A percentile compares a stretch with the other conserved stretches of the same genome.
These are phyloP conservation scores for Nezara viridula DNA, from an alignment of 2,888 invertebrate species.

Conservation along the genomic window DNA sequence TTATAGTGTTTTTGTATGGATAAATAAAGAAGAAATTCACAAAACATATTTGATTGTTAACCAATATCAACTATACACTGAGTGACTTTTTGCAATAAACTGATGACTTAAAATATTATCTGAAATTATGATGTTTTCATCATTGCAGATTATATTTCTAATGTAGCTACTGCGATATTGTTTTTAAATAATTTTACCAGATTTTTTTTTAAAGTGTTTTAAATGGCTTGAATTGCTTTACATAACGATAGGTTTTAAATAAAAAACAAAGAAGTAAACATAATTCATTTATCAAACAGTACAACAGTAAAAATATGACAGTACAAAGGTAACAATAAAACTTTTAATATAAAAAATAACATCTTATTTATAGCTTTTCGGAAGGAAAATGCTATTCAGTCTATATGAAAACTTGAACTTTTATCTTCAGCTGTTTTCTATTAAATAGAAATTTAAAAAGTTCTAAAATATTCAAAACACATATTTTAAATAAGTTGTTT, in stretches of 20 bases:
- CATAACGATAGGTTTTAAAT: neutral
- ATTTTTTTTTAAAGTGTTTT: no score
- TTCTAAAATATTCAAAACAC: neutral
- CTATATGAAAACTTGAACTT: conserved; percentile 13
- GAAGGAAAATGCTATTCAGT: conserved; percentile 24
- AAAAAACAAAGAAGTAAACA: neutral
- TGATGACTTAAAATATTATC: no score
- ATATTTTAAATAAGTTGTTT: conserved; percentile 9
- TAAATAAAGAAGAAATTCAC: no score
- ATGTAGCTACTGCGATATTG: no score
- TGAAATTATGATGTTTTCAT: no score
- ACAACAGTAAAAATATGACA: conserved; percentile 15
- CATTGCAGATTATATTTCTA: no score
- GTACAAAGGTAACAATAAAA: conserved; percentile 9
- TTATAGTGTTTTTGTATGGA: no score
- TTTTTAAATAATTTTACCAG: no score
- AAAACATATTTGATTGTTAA: no score
- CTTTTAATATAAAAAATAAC: conserved; percentile 20
- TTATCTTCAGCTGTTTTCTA: neutral
- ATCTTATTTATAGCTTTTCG: neutral
- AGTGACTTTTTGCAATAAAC: no score
- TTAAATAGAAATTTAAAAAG: neutral
- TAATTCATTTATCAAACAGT: neutral
- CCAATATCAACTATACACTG: no score
- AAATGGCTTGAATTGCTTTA: no score